phyloP scores from a whole-genome alignment of 2,797 vertebrate genomes.

The Artibeus lituratus region DNA sequence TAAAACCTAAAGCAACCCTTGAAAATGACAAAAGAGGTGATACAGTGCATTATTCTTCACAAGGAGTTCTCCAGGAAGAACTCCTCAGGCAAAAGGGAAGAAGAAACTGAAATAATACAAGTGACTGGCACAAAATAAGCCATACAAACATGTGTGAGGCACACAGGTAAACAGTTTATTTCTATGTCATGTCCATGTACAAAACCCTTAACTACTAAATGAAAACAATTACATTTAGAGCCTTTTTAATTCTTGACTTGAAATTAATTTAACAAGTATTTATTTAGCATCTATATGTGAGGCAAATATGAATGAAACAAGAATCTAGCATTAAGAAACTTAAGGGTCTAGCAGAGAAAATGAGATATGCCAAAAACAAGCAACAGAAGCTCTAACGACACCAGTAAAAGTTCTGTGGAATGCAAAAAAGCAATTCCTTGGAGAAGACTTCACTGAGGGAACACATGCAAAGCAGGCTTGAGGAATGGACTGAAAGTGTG shows the following conservation, averaged over 20 bases:
- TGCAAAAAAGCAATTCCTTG: background rate
- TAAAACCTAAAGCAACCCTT: background rate
- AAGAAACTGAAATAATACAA: background rate
- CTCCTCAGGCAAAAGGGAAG: background rate
- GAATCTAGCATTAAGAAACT: background rate
- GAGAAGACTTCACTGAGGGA: background rate
- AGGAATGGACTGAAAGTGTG: background rate
- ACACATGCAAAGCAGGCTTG: background rate
- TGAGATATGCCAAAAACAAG: background rate
- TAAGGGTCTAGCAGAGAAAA: background rate
- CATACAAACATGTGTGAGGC: background rate
- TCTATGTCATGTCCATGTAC: background rate
- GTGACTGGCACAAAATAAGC: background rate
- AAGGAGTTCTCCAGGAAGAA: background rate
- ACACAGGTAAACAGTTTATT: background rate
- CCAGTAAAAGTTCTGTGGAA: background rate
- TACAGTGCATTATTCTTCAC: background rate
- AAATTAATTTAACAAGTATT: constrained; percentile 1
- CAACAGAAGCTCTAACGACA: background rate
- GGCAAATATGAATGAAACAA: constrained; percentile 7
- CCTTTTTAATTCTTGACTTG: background rate
- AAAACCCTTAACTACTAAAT: background rate
- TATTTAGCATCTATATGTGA: background rate
- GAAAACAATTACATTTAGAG: background rate
- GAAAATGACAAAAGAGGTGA: background rate